Conservation (phyloP, 2,797 vertebrate species). For the Podarcis siculus region DNA sequence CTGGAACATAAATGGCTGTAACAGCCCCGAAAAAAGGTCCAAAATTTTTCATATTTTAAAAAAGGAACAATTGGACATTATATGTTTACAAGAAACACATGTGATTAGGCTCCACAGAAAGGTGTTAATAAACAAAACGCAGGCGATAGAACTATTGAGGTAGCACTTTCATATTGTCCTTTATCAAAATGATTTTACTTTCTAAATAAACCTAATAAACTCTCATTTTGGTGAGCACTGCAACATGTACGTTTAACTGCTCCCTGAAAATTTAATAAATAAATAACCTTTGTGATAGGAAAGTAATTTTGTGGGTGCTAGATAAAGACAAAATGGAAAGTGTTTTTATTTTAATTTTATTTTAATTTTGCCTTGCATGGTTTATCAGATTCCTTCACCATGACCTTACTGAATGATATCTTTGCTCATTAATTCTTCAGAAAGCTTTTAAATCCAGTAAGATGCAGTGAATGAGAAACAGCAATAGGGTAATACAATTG, state of each 20-base stretch:
- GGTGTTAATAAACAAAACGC: too few species aligned
- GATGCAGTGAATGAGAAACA: slow-evolving; percentile 22
- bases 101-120: too few species aligned
- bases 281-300: not conserved
- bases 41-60: too few species aligned
- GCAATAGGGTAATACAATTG: not conserved
- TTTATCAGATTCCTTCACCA: slow-evolving; percentile 27
- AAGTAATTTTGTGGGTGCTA: not conserved
- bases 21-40: too few species aligned
- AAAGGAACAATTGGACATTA: too few species aligned
- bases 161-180: slow-evolving; percentile 2
- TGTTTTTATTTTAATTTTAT: slow-evolving; percentile 1
- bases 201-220: slow-evolving; percentile 14
- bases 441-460: slow-evolving; percentile 35
- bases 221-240: not conserved
- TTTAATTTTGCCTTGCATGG: not conserved
- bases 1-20: too few species aligned
- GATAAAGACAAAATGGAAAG: slow-evolving; percentile 10
- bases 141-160: not conserved
- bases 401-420: not conserved
- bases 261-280: slow-evolving; percentile 5
- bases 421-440: slow-evolving; percentile 41
- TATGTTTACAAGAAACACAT: too few species aligned
- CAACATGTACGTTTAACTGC: not conserved
- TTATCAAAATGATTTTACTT: not conserved